phyloP scores from a whole-genome alignment of 2,113 vertebrate genomes.

The Dasyornis broadbenti region DNA sequence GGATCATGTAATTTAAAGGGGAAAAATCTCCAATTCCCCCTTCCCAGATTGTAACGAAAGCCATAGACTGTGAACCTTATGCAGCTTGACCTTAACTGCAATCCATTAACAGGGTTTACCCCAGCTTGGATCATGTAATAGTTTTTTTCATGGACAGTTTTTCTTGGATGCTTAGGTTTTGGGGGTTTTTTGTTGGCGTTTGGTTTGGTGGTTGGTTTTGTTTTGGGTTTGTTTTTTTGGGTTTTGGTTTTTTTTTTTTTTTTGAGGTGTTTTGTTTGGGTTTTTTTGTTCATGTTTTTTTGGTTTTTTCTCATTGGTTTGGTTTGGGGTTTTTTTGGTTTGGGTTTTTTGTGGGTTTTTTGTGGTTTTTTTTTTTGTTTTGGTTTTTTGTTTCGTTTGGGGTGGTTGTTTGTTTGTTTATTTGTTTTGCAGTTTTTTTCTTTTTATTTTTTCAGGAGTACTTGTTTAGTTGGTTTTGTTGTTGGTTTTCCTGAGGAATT shows the following conservation, averaged over 20 bases:
- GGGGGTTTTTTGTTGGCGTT: rapidly evolving
- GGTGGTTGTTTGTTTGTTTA: background rate
- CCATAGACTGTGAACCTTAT: background rate
- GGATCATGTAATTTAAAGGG: background rate
- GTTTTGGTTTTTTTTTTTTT: background rate
- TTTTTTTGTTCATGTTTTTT: background rate
- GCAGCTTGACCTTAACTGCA: background rate
- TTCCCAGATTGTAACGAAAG: background rate
- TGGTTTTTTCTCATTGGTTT: no score
- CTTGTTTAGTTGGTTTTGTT: background rate
- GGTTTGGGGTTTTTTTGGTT: background rate
- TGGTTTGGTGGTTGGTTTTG: background rate
- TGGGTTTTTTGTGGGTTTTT: no score
- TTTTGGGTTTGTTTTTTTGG: no score
- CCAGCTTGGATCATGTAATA: background rate
- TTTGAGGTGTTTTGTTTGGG: background rate
- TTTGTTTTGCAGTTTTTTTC: no score
- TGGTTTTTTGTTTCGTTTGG: no score
- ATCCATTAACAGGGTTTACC: background rate
- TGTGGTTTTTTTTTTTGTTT: no score
- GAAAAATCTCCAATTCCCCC: background rate
- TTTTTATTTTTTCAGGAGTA: background rate
- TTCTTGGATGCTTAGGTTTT: background rate
- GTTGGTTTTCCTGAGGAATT: background rate
- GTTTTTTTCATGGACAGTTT: background rate